A percentile compares a stretch with the other conserved stretches of the same genome.
These are phyloP conservation scores for Emydura subglobosa DNA, from an alignment of 2,113 vertebrate species.

Conservation along the genomic window DNA sequence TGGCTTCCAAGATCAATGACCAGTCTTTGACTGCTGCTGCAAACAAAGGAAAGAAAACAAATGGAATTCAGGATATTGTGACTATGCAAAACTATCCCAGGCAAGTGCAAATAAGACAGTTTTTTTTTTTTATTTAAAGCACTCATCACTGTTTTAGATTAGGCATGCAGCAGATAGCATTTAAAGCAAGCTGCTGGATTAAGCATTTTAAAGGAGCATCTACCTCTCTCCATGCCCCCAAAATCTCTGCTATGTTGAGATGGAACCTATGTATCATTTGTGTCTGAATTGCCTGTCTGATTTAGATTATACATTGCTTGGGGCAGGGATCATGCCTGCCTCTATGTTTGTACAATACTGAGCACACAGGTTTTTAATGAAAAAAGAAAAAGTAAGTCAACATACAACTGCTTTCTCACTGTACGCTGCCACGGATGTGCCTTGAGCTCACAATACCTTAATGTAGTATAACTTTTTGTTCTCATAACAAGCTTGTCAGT, in stretches of 20 bases:
- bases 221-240: neutral
- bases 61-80: slow-evolving; percentile 68
- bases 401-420: neutral
- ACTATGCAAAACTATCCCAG: slow-evolving; percentile 59
- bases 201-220: neutral
- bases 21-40: slow-evolving; percentile 71
- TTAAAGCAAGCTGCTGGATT: neutral
- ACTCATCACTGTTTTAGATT: neutral
- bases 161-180: neutral
- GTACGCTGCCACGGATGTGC: neutral
- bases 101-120: slow-evolving; percentile 1
- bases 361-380: neutral
- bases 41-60: slow-evolving; percentile 61
- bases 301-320: neutral
- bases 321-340: neutral
- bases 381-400: neutral
- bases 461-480: neutral
- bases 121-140: neutral
- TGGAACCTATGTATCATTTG: neutral
- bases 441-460: neutral
- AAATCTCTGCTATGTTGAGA: neutral
- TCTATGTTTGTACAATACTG: neutral
- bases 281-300: neutral
- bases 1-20: slow-evolving; percentile 72
- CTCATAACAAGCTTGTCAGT: neutral